A percentile compares a stretch with the other conserved stretches of the same genome.
Evolutionary conservation across 2,797 vertebrate genomes (phyloP).

Genomic region (Channallabes apus): DNA sequence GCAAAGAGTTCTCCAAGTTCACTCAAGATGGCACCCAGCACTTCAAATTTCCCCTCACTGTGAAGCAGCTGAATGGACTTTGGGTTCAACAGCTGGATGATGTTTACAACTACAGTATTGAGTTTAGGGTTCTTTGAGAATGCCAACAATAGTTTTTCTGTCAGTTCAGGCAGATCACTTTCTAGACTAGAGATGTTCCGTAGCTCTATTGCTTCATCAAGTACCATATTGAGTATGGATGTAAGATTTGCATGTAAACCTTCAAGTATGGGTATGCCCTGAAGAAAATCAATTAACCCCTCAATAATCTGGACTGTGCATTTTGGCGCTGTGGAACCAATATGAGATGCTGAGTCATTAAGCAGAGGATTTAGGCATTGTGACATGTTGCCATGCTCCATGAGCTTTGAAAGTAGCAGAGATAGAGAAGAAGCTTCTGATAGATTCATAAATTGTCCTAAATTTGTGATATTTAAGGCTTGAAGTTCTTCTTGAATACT

Average conservation of each 20-base stretch:
- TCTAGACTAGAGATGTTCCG: conserved; percentile 43
- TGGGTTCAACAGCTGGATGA: conserved; percentile 63
- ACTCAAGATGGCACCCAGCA: conserved; percentile 58
- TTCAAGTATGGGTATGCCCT: conserved; percentile 36
- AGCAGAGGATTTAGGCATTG: conserved; percentile 65
- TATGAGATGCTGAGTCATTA: not conserved
- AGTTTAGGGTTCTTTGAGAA: conserved; percentile 32
- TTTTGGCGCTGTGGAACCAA: conserved; percentile 3
- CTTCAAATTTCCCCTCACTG: conserved; percentile 56
- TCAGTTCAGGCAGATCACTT: conserved; percentile 38
- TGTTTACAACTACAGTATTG: conserved; percentile 39
- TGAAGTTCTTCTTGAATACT: conserved; percentile 62
- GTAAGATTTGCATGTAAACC: conserved; percentile 47
- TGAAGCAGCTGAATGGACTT: conserved; percentile 52
- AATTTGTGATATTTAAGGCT: conserved; percentile 68
- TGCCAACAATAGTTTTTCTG: conserved; percentile 51
- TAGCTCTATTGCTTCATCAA: conserved; percentile 55
- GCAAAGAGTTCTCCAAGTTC: conserved; percentile 63
- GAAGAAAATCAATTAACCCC: conserved; percentile 58
- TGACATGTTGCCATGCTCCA: conserved; percentile 49
- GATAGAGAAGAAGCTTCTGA: conserved; percentile 55
- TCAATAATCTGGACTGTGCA: conserved; percentile 65
- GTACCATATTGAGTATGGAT: conserved; percentile 54
- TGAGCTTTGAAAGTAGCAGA: conserved; percentile 59
- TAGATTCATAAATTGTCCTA: conserved; percentile 59